Evolutionary conservation across 2,113 vertebrate species (phyloP), one percentile per base, ranked within the genome.

Genomic region (Pontoporia blainvillei): DNA sequence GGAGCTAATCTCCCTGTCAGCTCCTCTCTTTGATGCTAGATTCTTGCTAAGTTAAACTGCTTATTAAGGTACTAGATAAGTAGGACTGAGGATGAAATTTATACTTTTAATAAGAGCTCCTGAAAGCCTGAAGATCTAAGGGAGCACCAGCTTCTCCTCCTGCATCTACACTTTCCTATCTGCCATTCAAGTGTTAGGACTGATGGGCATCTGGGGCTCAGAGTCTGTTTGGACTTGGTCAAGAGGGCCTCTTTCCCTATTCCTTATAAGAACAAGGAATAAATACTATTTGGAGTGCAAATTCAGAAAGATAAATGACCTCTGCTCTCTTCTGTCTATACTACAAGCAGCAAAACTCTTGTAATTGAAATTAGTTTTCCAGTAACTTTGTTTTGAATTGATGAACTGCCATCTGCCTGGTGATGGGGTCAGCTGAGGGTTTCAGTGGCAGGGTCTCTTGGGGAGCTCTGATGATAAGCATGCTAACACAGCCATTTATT

Each of bases 331-430:
- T 81, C 61, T 85, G 85, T 61, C 83, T 93, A 94, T 23, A 75
- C 25, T 66, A 41, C 49, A 89, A 72, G 61, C 29, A 96, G 59
- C 18, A 86, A 73, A 86, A 94, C n/a, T 95, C 36, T 75, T 86
- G 67, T 91, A 94, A 95, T 31, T 95, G 72, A 96, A 97, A 96
- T 93, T 82, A 97, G 95, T 97, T 86, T 91, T 78, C 66, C n/a
- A 66, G 69, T 93, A 96, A 96, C 76, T 97, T 96, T 79, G 91
- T 90, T 94, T 82, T 81, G 91, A 96, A 92, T 97, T 96, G 85
- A 96, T 95, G 85, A 91, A 82, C 52, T 96, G 97, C 69, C 76
- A 94, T 69, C 67, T 83, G 88, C 34, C 57, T 75, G 34, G 88
- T 94, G 95, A 95, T 79, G 31, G 57, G 88, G 88, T 94, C 92